Evolutionary conservation across 2,888 invertebrate species (phyloP).

Genomic region (Panorpa germanica): DNA sequence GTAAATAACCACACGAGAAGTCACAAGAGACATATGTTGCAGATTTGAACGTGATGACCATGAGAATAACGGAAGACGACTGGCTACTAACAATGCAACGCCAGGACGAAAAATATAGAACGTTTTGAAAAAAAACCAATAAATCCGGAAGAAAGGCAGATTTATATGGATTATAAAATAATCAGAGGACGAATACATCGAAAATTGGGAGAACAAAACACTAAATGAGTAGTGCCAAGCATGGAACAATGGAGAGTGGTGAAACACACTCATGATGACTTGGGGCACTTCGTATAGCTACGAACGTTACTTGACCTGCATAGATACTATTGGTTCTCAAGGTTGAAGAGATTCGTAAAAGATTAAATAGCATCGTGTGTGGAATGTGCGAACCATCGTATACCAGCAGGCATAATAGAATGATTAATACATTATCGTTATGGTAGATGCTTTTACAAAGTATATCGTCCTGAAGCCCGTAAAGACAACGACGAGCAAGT

Average conservation of each 20-base stretch:
- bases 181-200: constrained; percentile 11
- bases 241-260: constrained; percentile 12
- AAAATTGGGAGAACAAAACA: constrained; percentile 3
- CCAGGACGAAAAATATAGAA: constrained; percentile 9
- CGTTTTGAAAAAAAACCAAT: no score
- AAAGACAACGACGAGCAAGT: constrained; percentile 11
- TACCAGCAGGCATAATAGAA: constrained; percentile 10
- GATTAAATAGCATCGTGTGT: constrained; percentile 12
- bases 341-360: constrained; percentile 12
- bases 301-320: constrained; percentile 13
- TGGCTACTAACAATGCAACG: constrained; percentile 13
- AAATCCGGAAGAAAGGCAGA: constrained; percentile 10
- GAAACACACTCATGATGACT: constrained; percentile 13
- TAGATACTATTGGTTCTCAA: constrained; percentile 13
- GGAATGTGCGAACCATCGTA: constrained; percentile 13
- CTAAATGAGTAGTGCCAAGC: constrained; percentile 12
- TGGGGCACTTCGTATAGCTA: constrained; percentile 13
- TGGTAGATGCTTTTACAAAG: constrained; percentile 11
- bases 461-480: constrained; percentile 11
- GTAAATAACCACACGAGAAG: constrained; percentile 6
- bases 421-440: constrained; percentile 9
- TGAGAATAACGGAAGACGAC: constrained; percentile 9
- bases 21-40: no score
- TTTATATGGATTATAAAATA: constrained; percentile 9
- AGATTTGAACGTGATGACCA: no score